A percentile compares a stretch with the other conserved stretches of the same genome.
Conservation (phyloP, 2,888 invertebrate species). For the Oxytorus armatus region DNA sequence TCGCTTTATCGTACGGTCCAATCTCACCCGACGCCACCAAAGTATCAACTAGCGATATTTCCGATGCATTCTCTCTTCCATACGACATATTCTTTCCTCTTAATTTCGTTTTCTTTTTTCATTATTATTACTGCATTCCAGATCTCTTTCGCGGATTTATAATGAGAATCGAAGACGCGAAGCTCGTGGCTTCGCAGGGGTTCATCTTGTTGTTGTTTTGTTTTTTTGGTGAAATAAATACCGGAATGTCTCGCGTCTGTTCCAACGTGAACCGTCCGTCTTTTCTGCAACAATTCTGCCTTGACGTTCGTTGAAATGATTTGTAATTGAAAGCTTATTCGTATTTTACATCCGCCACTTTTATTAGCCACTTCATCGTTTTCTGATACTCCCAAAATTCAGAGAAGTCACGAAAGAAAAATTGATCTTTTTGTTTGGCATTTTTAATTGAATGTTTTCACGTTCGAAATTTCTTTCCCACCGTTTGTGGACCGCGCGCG, state of each 20-base stretch:
- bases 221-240: not conserved
- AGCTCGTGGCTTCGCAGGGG: slow-evolving; percentile 29
- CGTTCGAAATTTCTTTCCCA: slow-evolving; percentile 33
- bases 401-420: not conserved
- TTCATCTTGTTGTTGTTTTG: not conserved
- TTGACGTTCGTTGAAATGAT: no score
- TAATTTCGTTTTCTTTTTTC: slow-evolving; percentile 10
- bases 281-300: no score
- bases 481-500: not conserved
- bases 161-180: not conserved
- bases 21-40: slow-evolving; percentile 78
- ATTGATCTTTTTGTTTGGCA: not conserved
- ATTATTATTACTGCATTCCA: slow-evolving; percentile 50
- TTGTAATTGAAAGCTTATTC: no score
- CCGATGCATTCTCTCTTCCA: slow-evolving; percentile 52
- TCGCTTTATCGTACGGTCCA: slow-evolving; percentile 77
- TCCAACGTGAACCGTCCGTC: no score
- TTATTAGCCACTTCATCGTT: no score
- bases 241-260: no score
- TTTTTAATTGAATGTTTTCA: slow-evolving; percentile 30
- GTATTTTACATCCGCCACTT: no score
- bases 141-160: slow-evolving; percentile 26
- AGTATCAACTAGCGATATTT: slow-evolving; percentile 70
- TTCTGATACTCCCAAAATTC: no score
- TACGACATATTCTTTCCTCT: slow-evolving; percentile 17